Base-by-base conservation (phyloP, 2,888 invertebrate genomes). In the Mesochorus sp. region DNA sequence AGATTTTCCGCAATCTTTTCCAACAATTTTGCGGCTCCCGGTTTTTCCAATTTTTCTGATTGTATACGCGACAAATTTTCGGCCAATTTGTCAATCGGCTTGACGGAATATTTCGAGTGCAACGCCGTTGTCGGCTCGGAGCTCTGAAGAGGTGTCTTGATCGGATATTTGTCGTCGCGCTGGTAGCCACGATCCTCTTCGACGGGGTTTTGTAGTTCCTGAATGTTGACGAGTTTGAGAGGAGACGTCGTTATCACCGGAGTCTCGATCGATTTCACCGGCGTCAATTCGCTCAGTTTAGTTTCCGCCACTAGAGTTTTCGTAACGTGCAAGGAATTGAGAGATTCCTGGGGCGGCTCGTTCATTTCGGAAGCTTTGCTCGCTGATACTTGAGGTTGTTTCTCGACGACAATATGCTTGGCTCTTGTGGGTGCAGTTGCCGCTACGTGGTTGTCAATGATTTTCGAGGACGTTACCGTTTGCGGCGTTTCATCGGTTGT, bases 1-100 rank as follows among this genome's bases (percentile, higher is more conserved):
- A 91, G 73, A 66, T 88, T 90, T 62, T 91, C 89, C 0, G 91
- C 91, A 26, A 91, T 91, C 61, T 90, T 90, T n/a, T 91, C 91
- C 14, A 91, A 74, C 1, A 88, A 85, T 59, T 89, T 90, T 0
- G 81, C 81, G 1, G 80, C 82, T 6, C 82, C 76, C 3, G 82
- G 81, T 61, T 82, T 82, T 19, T 79, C 81, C 12, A 88, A 73
- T 67, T 90, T 90, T 53, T 90, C 90, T 0, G 89, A 84, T 51
- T 90, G 89, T 51, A 90, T 85, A 12, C 88, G 86, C 2, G 86
- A 87, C 1, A 89, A 85, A 77, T 90, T 90, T 0, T 88, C 90
- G 2, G 91, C 90, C 5, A 90, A 62, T 70, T 90, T 86, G 75
- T 91, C 89, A 31, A 90, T 91, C 0, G 90, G 89, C 62, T 89